A percentile compares a stretch with the other conserved stretches of the same genome.
These are phyloP conservation scores for Pachycephus smyrnensis DNA, from an alignment of 2,888 invertebrate species.

Conservation along the genomic window DNA sequence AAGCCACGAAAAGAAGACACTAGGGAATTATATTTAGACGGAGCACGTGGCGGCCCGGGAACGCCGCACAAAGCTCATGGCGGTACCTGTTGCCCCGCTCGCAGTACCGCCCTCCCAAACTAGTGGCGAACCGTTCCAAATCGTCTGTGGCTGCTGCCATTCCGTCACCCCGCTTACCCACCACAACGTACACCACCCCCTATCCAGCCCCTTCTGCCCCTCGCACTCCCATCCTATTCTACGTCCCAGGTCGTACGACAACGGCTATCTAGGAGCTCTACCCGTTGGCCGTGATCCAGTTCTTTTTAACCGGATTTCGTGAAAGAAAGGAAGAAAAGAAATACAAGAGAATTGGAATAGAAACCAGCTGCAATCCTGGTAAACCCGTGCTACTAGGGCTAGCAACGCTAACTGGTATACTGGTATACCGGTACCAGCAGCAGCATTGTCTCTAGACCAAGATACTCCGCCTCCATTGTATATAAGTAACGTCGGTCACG, in stretches of 20 bases:
- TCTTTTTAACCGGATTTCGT: background rate
- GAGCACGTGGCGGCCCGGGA: slow-evolving; percentile 62
- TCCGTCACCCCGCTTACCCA: background rate
- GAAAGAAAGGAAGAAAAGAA: background rate
- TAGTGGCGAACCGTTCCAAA: background rate
- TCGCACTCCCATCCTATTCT: background rate
- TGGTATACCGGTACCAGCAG: no score
- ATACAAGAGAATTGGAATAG: no score
- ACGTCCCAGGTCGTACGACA: background rate
- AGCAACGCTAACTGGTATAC: no score
- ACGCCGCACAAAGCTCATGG: slow-evolving; percentile 30
- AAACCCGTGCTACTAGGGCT: no score
- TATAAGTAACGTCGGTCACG: no score
- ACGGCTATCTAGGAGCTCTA: background rate
- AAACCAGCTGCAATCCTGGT: no score
- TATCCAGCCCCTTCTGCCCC: background rate
- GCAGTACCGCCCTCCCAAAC: background rate
- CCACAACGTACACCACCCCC: background rate
- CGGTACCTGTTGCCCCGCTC: slow-evolving; percentile 27
- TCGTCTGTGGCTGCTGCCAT: background rate
- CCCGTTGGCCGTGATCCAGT: slow-evolving; percentile 1
- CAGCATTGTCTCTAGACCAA: no score
- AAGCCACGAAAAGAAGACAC: slow-evolving; percentile 1
- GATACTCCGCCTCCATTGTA: no score
- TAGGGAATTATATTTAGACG: slow-evolving; percentile 58